Evolutionary conservation across 2,888 invertebrate species (phyloP).

Genomic region (Temnothorax ravouxi): DNA sequence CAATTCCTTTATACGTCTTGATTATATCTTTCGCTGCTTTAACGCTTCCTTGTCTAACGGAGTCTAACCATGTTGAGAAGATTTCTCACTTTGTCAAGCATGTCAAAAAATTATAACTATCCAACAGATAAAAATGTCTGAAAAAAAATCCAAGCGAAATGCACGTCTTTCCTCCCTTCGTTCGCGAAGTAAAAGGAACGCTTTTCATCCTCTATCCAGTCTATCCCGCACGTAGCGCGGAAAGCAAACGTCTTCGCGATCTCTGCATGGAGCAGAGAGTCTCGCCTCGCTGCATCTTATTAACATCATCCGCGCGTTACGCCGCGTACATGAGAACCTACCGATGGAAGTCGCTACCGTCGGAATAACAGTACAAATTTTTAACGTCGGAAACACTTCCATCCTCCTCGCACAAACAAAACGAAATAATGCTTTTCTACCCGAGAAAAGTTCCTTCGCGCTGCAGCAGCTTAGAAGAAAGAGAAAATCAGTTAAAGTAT

Average conservation of each 20-base stretch:
- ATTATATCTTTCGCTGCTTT: background rate
- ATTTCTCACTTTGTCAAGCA: conserved; percentile 11
- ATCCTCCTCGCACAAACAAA: conserved; percentile 14
- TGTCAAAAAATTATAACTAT: background rate
- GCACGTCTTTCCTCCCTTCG: conserved; percentile 3
- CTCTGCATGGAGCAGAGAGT: conserved; percentile 47
- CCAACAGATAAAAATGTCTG: conserved; percentile 29
- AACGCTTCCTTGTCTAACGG: background rate
- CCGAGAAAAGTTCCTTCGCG: background rate
- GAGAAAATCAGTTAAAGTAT: background rate
- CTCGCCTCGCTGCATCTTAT: conserved; percentile 60
- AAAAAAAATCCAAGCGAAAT: conserved; percentile 3
- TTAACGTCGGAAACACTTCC: conserved; percentile 30
- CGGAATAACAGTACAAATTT: conserved; percentile 51
- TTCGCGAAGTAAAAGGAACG: conserved; percentile 20
- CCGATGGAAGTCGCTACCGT: conserved; percentile 34
- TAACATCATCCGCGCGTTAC: conserved; percentile 56
- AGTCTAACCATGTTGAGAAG: background rate
- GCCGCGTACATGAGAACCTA: conserved; percentile 36
- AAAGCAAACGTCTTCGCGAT: conserved; percentile 47
- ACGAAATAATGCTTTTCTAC: background rate
- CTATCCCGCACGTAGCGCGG: conserved; percentile 12
- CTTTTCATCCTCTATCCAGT: conserved; percentile 14
- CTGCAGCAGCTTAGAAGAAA: background rate
- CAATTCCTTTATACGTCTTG: background rate